Base-by-base conservation (phyloP, 2,797 vertebrate genomes). In the Neosilurus mollespiculum region DNA sequence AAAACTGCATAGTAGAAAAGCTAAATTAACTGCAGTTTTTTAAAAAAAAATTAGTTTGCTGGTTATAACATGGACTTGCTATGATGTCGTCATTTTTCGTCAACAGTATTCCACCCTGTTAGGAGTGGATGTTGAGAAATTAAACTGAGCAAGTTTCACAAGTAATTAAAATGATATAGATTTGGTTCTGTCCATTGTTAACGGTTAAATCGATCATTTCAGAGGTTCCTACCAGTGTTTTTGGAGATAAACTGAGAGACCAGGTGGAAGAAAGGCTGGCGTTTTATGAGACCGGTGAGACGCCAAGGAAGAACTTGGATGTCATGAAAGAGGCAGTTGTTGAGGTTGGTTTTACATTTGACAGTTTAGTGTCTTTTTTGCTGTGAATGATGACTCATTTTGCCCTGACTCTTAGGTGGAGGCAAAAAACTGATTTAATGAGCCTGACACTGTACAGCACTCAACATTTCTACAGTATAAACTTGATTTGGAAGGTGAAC, bases 71-170 rank as follows among this genome's bases (percentile, higher is more conserved):
- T 24, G 16, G 9, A 80, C 26, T 81, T 94, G 96, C 97, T 0
- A 12, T 98, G 97, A 98, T 99, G 97, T 89, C 88, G 65, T 83
- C 58, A 97, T 99, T 99, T 99, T 99, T 99, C 97, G 97, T 99
- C 98, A 99, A 94, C 98, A 98, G 97, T 75, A 98, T 96, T 89
- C 95, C 96, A 91, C 95, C 72, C 59, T 73, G 51, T 85, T 0
- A 20, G 84, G 81, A 81, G 92, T 89, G 94, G 93, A 85, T 95
- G 95, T 91, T 95, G 95, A 95, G 90, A 86, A 5, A 3, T 9
- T 0, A 67, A 2, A 84, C 98, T 99, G 97, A 99, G 97, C 96
- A 92, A 91, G 91, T 92, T 85, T 87, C 59, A 49, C 10, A 1
- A 9, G 18, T n/a, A 1, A 2, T 5, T 0, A 30, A 9, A 24